Evolutionary conservation across 2,113 vertebrate genomes (phyloP), one percentile per base, ranked within the genome.

Genomic region (Numenius arquata): DNA sequence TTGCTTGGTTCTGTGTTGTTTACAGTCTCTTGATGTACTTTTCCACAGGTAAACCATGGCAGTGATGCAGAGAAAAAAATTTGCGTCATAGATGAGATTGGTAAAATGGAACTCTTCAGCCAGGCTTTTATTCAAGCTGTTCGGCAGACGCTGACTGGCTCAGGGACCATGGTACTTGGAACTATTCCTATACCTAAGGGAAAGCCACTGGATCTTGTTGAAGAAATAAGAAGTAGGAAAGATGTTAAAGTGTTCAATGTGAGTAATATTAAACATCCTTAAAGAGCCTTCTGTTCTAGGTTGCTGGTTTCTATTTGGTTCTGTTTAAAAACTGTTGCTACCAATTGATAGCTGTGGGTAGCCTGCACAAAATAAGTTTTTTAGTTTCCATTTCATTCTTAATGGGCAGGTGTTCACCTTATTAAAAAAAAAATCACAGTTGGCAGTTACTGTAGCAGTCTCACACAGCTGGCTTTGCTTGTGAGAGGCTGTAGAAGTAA

Each of bases 51-150:
- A 7, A 97, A 89, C 62, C 71, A 79, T 25, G 67, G 85, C 25
- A 80, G 78, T 3, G 94, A 91, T n/a, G 66, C 94, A 36, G 92
- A 95, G 75, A 98, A 91, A 88, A 98, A 92, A 70, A 97, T 99
- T 36, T 99, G 99, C 47, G 85, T 99, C 94, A 98, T 99, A 7
- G 99, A 99, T 41, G 99, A 99, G 97, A 98, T 99, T 15, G 99
- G 99, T 48, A 99, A 99, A 97, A 99, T 99, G 99, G 99, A 99
- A 72, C 99, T 99, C 78, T 99, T 99, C 97, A 99, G 99, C 87
- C 98, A 99, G 95, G 75, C 98, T 10, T 99, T 99, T 96, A 98
- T 99, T 95, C 98, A 97, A 30, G 98, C 98, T 11, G 99, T 99
- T 94, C 98, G 93, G 75, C 98, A 98, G 92, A 96, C 76, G 0